Evolutionary conservation across 2,888 invertebrate genomes (phyloP).

Genomic region (Lepidochitona cinerea): DNA sequence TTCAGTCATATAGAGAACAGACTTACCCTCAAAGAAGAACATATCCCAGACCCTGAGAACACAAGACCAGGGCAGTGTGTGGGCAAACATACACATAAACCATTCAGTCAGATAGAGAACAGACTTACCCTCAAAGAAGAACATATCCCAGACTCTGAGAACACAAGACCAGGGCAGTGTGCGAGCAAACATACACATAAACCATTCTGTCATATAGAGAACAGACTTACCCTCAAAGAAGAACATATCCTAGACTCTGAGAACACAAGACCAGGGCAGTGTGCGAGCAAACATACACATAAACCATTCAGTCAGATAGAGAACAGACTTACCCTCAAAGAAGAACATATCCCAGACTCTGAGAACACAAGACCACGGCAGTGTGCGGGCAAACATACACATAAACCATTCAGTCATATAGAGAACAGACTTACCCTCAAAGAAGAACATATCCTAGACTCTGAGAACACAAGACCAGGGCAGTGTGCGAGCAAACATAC

Average conservation of each 20-base stretch:
- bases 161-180: background rate
- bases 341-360: background rate
- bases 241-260: background rate
- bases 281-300: background rate
- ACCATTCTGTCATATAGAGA: background rate
- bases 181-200: background rate
- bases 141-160: background rate
- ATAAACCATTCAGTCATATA: background rate
- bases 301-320: background rate
- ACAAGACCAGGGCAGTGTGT: background rate
- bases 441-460: background rate
- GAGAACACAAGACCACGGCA: background rate
- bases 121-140: background rate
- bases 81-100: background rate
- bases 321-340: background rate
- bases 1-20: constrained; percentile 95
- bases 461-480: background rate
- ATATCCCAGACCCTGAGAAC: background rate
- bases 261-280: background rate
- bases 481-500: constrained; percentile 1
- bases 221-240: background rate
- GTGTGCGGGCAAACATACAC: background rate
- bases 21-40: background rate
- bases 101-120: background rate
- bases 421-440: background rate